Evolutionary conservation across 1,140 invertebrate genomes (phyloP).

Genomic region (Brachionus koreanus): DNA sequence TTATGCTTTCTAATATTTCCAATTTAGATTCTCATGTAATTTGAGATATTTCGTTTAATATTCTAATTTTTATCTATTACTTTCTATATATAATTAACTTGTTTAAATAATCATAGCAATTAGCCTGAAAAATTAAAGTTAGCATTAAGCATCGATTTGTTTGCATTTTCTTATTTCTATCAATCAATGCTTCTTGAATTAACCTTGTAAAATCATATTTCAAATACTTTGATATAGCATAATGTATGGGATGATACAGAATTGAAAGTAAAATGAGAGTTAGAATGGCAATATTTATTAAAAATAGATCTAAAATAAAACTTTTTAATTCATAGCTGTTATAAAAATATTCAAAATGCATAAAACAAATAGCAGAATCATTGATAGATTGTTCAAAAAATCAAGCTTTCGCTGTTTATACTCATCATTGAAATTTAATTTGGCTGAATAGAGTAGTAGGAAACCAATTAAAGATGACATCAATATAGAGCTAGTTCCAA

Average conservation of each 20-base stretch:
- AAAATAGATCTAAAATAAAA: background rate
- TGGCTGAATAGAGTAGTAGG: constrained; percentile 7
- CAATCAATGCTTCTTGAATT: too few relatives aligned
- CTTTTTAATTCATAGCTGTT: constrained; percentile 27
- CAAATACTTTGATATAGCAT: too few relatives aligned
- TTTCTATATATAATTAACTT: background rate
- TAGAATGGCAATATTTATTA: background rate
- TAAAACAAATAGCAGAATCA: constrained; percentile 32
- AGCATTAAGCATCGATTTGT: too few relatives aligned
- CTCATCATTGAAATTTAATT: constrained; percentile 10
- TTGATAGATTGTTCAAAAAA: constrained; percentile 14
- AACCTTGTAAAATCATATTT: too few relatives aligned
- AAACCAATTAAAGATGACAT: background rate
- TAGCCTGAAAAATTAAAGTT: background rate
- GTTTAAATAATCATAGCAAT: background rate
- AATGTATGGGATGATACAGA: too few relatives aligned
- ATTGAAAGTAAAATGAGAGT: too few relatives aligned
- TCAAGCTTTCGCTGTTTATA: constrained; percentile 17
- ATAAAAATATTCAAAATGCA: constrained; percentile 42
- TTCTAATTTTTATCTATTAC: background rate
- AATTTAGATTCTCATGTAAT: constrained; percentile 20
- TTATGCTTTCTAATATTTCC: background rate
- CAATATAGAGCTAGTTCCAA: background rate
- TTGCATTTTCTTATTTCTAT: too few relatives aligned
- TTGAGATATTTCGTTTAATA: background rate